phyloP scores from a whole-genome alignment of 2,888 invertebrate genomes.

The Lithophane socia region DNA sequence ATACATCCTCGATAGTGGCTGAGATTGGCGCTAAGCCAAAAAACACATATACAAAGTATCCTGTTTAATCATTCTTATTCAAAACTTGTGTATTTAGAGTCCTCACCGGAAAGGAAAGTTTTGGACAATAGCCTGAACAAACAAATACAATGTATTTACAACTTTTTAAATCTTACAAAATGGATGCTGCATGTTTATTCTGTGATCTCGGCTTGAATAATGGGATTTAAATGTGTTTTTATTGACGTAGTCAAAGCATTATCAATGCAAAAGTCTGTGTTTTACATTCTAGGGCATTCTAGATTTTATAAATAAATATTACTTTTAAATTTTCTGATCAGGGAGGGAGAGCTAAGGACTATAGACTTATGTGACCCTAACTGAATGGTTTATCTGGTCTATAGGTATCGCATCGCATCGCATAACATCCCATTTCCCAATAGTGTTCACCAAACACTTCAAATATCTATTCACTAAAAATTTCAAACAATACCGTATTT shows the following conservation, averaged over 20 bases:
- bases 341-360: background rate
- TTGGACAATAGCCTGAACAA: conserved; percentile 55
- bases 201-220: conserved; percentile 32
- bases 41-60: conserved; percentile 53
- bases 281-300: conserved; percentile 25
- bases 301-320: conserved; percentile 30
- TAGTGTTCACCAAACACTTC: background rate
- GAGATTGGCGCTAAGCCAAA: conserved; percentile 61
- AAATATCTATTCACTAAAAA: background rate
- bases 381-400: background rate
- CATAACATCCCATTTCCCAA: background rate
- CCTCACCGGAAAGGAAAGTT: conserved; percentile 61
- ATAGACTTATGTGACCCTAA: background rate
- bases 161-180: conserved; percentile 30
- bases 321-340: conserved; percentile 6
- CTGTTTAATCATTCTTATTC: conserved; percentile 64
- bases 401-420: background rate
- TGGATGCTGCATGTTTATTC: conserved; percentile 41
- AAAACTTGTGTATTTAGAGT: conserved; percentile 64
- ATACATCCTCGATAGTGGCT: conserved; percentile 51
- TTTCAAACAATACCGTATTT: conserved; percentile 27
- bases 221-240: conserved; percentile 32
- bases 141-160: conserved; percentile 47
- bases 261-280: conserved; percentile 13
- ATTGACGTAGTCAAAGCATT: conserved; percentile 34